Evolutionary conservation across 2,797 vertebrate genomes (phyloP).

Genomic region (Mormyrops boulengeri): DNA sequence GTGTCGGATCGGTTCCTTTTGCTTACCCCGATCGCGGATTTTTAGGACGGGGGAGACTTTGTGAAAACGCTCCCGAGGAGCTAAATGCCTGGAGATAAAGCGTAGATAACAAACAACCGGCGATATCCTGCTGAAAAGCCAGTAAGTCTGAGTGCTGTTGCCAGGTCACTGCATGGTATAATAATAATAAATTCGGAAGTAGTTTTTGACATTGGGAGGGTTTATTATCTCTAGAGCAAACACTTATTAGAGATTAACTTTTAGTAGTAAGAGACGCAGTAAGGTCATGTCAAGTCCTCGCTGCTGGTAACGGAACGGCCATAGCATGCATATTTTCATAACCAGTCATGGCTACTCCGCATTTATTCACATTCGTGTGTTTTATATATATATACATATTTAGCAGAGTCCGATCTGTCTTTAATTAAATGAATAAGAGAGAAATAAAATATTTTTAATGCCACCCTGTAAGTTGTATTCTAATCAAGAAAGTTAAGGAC

Average conservation of each 20-base stretch:
- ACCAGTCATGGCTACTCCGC: not conserved
- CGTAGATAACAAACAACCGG: not conserved
- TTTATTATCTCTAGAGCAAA: not conserved
- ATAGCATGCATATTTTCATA: not conserved
- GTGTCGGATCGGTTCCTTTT: constrained; percentile 9
- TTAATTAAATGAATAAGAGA: not conserved
- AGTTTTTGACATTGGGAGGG: not conserved
- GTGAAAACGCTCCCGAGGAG: not conserved
- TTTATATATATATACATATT: not conserved
- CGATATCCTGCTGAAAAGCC: not conserved
- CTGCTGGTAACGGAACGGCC: not conserved
- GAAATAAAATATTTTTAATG: not conserved
- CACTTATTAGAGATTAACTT: not conserved
- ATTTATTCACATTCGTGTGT: not conserved
- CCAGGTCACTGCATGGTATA: not conserved
- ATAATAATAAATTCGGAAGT: not conserved
- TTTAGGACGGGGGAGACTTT: constrained; percentile 1
- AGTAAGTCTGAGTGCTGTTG: not conserved
- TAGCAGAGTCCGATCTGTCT: not conserved
- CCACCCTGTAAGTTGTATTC: not conserved
- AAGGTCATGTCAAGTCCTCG: not conserved
- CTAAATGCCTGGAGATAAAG: constrained; percentile 21
- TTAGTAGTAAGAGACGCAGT: not conserved
- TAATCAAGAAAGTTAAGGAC: not conserved
- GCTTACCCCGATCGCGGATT: not conserved